phyloP scores from a whole-genome alignment of 2,888 invertebrate species.

The Hemistola chrysoprasaria region DNA sequence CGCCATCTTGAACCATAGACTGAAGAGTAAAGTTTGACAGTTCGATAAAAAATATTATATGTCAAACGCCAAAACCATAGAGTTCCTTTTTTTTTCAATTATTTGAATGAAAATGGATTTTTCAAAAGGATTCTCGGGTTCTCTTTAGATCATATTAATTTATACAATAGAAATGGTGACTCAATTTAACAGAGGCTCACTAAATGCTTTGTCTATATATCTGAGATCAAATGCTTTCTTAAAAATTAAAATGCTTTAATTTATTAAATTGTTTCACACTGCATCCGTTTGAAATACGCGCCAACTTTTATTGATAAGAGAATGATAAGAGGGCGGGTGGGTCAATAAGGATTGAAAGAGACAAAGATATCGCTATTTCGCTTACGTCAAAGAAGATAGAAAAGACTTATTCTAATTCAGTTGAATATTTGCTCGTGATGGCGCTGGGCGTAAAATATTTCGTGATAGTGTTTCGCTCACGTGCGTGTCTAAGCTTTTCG shows the following conservation, averaged over 20 bases:
- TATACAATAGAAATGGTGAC: no score
- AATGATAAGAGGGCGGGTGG: constrained; percentile 54
- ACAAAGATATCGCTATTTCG: constrained; percentile 44
- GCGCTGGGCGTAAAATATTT: constrained; percentile 46
- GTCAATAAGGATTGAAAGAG: constrained; percentile 59
- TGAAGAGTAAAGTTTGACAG: constrained; percentile 33
- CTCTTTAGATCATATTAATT: no score
- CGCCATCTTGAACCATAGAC: constrained; percentile 87
- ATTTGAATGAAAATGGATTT: no score
- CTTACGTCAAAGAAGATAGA: constrained; percentile 26
- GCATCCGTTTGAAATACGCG: constrained; percentile 4
- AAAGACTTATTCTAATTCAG: constrained; percentile 51
- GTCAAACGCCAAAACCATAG: constrained; percentile 5
- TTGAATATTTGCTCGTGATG: constrained; percentile 51
- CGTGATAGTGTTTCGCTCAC: constrained; percentile 44
- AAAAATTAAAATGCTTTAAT: no score
- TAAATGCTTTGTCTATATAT: no score
- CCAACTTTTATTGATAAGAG: constrained; percentile 12
- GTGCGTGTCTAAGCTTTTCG: constrained; percentile 43
- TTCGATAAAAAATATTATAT: no score
- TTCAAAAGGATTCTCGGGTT: no score
- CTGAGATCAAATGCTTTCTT: no score
- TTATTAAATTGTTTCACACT: no score
- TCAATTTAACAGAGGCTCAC: no score
- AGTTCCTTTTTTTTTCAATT: not conserved